Evolutionary conservation across 2,888 invertebrate genomes (phyloP).

Genomic region (Tetropium fuscum): DNA sequence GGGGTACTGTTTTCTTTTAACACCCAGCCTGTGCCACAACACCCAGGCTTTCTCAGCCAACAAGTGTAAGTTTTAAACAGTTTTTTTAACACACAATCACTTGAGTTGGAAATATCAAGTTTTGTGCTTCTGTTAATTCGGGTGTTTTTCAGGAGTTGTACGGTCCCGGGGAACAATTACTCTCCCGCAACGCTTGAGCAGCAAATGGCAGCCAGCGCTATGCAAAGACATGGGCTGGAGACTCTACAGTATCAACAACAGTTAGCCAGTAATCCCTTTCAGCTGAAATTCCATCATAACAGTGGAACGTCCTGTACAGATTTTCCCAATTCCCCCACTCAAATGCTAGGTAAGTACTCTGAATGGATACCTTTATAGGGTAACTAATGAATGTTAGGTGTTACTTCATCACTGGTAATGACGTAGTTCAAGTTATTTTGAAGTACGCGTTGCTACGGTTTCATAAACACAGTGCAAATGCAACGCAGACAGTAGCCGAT

Average conservation of each 20-base stretch:
- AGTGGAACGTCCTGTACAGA: slow-evolving; percentile 50
- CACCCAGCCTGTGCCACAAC: slow-evolving; percentile 16
- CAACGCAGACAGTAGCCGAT: no score
- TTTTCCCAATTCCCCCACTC: slow-evolving; percentile 30
- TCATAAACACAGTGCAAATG: no score
- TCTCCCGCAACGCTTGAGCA: slow-evolving; percentile 32
- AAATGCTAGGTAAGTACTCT: slow-evolving; percentile 33
- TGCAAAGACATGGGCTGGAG: slow-evolving; percentile 24
- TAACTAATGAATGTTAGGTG: no score
- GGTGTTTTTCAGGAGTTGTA: slow-evolving; percentile 11
- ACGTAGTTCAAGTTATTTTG: no score
- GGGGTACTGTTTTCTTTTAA: slow-evolving; percentile 43
- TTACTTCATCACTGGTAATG: no score
- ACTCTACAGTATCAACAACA: slow-evolving; percentile 40
- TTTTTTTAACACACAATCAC: background rate
- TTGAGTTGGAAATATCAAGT: background rate
- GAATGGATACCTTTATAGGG: no score
- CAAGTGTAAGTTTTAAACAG: slow-evolving; percentile 16
- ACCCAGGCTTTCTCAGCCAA: slow-evolving; percentile 19
- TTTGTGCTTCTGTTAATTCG: background rate
- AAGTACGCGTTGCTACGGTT: no score
- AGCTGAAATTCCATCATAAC: slow-evolving; percentile 50
- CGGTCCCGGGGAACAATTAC: slow-evolving; percentile 22
- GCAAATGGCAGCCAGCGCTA: slow-evolving; percentile 4
- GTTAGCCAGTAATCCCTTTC: slow-evolving; percentile 44